Conservation (phyloP, 2,797 vertebrate species). For the Malacoraja senta region DNA sequence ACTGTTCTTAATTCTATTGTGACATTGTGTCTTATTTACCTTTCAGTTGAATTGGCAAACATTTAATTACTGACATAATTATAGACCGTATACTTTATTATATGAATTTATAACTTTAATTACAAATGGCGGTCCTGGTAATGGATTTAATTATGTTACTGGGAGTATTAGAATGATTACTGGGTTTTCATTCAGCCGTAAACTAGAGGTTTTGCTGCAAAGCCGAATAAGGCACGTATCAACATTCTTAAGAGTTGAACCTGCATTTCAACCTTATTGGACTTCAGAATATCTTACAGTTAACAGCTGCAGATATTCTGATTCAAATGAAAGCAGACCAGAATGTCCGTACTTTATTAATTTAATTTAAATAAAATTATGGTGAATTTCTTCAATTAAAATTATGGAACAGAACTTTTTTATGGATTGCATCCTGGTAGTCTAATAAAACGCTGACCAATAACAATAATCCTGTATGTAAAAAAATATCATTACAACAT, state of each 20-base stretch:
- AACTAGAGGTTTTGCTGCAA: conserved; percentile 1
- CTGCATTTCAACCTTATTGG: not conserved
- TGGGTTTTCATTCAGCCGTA: not conserved
- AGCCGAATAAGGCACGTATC: not conserved
- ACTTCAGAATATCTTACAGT: not conserved
- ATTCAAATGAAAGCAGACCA: too few relatives aligned
- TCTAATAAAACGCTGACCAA: not conserved
- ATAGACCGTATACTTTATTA: not conserved
- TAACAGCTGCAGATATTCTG: not conserved
- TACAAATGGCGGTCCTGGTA: not conserved
- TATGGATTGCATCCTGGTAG: not conserved
- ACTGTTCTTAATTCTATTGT: not conserved
- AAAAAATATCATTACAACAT: not conserved
- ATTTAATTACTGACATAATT: not conserved
- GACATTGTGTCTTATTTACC: not conserved
- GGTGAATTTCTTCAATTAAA: not conserved
- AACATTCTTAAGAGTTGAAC: not conserved
- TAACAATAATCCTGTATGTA: not conserved
- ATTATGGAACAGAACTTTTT: not conserved
- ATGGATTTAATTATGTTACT: not conserved
- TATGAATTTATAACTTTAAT: not conserved
- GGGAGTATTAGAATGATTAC: conserved; percentile 6
- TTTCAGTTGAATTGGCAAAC: not conserved
- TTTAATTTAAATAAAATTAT: not conserved
- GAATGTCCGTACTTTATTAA: not conserved